Evolutionary conservation across 1,140 invertebrate species (phyloP).

Genomic region (Drosophila nikananu): DNA sequence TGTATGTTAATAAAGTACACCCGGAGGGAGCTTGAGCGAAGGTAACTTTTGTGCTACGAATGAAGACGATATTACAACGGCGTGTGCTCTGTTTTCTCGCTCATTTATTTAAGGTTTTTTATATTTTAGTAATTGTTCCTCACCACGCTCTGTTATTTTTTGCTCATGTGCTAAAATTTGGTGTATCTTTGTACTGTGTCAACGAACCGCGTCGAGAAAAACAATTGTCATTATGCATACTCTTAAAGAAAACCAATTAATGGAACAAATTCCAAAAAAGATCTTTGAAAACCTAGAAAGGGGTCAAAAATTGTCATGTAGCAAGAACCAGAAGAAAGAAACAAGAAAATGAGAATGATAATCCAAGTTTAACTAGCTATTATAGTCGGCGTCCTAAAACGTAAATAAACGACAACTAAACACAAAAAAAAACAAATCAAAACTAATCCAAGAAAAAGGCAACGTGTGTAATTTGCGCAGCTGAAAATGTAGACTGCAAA

Average conservation of each 20-base stretch:
- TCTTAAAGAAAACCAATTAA: conserved; percentile 13
- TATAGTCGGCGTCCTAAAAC: conserved; percentile 57
- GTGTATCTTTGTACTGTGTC: conserved; percentile 18
- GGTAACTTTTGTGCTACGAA: conserved; percentile 57
- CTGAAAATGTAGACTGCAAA: conserved; percentile 37
- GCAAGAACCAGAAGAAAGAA: conserved; percentile 5
- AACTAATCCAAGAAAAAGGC: conserved; percentile 55
- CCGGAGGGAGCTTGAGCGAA: conserved; percentile 12
- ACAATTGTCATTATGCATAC: conserved; percentile 30
- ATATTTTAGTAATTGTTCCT: conserved; percentile 66
- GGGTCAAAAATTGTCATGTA: conserved; percentile 33
- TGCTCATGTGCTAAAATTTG: conserved; percentile 57
- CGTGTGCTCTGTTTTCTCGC: conserved; percentile 50
- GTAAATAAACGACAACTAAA: conserved; percentile 38
- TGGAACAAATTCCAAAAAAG: conserved; percentile 8
- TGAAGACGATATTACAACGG: conserved; percentile 1
- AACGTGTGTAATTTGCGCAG: conserved; percentile 43
- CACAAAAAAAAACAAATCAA: conserved; percentile 40
- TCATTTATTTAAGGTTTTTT: conserved; percentile 45
- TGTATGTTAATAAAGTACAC: conserved; percentile 29
- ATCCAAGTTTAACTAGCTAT: conserved; percentile 60
- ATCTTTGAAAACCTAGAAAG: conserved; percentile 18
- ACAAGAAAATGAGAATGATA: conserved; percentile 31
- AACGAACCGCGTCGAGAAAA: conserved; percentile 20
- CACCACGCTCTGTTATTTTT: conserved; percentile 59